A percentile compares a stretch with the other conserved stretches of the same genome.
Evolutionary conservation across 2,113 vertebrate species (phyloP).

Genomic region (Nipponia nippon): DNA sequence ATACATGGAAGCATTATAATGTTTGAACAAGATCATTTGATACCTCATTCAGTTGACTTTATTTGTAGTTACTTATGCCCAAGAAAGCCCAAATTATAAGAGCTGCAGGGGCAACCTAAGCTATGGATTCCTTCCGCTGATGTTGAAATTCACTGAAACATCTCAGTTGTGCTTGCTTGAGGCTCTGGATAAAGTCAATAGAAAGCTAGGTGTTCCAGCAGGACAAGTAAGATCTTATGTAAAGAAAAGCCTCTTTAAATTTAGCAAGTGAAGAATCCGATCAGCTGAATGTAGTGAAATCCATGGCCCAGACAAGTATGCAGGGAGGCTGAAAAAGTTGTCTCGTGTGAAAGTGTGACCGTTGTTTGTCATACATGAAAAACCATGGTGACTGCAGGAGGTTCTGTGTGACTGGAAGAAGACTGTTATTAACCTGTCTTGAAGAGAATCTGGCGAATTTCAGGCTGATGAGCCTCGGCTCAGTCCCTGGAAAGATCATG

Average conservation of each 20-base stretch:
- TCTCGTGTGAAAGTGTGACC: neutral
- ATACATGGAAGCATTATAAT: neutral
- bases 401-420: neutral
- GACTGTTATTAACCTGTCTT: neutral
- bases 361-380: neutral
- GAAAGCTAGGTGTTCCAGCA: neutral
- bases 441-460: neutral
- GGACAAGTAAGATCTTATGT: neutral
- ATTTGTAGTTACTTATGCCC: neutral
- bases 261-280: neutral
- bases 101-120: neutral
- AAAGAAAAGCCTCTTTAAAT: neutral
- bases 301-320: neutral
- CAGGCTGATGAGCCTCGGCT: neutral
- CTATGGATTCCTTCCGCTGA: neutral
- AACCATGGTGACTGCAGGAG: neutral
- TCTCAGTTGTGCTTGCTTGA: neutral
- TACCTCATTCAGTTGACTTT: neutral
- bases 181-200: neutral
- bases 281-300: neutral
- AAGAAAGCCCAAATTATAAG: neutral
- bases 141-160: neutral
- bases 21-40: neutral
- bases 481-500: neutral
- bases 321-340: neutral